Evolutionary conservation across 2,113 vertebrate genomes (phyloP).

Genomic region (Nicator chloris): DNA sequence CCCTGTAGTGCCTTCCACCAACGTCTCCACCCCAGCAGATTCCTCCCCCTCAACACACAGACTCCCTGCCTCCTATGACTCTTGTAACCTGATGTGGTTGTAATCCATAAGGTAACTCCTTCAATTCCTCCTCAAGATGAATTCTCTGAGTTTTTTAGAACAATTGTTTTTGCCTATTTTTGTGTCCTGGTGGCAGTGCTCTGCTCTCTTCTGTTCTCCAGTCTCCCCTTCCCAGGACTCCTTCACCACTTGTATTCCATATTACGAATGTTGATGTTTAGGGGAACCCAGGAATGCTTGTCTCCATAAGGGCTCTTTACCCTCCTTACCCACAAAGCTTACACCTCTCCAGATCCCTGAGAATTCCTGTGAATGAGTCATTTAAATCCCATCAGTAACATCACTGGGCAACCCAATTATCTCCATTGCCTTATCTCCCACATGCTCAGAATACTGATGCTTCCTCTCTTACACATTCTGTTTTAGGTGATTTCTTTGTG

Average conservation of each 20-base stretch:
- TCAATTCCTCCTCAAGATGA: background rate
- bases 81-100: background rate
- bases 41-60: background rate
- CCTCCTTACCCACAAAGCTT: background rate
- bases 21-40: background rate
- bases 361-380: conserved; percentile 1
- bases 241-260: background rate
- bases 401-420: background rate
- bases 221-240: background rate
- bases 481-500: conserved; percentile 86
- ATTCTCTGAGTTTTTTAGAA: background rate
- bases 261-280: background rate
- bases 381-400: background rate
- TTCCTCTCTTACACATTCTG: background rate
- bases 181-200: background rate
- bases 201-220: background rate
- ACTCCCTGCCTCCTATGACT: background rate
- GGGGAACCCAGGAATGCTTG: background rate
- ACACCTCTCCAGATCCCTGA: background rate
- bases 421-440: background rate
- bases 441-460: conserved; percentile 6
- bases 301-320: background rate
- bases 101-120: background rate
- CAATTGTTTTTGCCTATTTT: background rate
- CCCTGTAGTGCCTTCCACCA: background rate